Percentiles rank a stretch among this genome's conserved stretches.
These are phyloP conservation scores for Cephus nigrinus DNA, from an alignment of 2,888 invertebrate species.

Conservation along the genomic window DNA sequence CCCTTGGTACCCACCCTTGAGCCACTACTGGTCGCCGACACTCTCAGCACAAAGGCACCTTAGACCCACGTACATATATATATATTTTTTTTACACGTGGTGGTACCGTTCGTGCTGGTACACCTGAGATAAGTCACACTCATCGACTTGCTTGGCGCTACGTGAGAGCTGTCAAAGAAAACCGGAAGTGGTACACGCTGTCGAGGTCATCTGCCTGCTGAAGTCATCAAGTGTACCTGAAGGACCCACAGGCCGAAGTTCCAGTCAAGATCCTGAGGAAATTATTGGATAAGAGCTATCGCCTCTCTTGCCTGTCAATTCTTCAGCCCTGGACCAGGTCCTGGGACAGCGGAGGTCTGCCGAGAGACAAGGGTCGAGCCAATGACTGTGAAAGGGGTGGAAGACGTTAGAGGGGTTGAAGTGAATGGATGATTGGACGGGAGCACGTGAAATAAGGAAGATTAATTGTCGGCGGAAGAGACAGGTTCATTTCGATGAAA, in stretches of 20 bases:
- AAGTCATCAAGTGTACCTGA: neutral
- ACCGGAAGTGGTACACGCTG: neutral
- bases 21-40: neutral
- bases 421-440: neutral
- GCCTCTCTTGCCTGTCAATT: neutral
- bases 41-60: neutral
- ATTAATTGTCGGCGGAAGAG: neutral
- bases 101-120: neutral
- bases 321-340: neutral
- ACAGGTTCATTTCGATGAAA: neutral
- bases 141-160: neutral
- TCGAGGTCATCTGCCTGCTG: neutral
- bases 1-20: neutral
- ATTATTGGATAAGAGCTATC: neutral
- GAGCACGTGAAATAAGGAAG: neutral
- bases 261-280: neutral
- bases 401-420: neutral
- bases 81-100: neutral
- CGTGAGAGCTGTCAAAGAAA: neutral
- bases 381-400: neutral
- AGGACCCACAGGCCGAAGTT: neutral
- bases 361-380: neutral
- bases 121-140: neutral
- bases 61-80: neutral
- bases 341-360: neutral